Evolutionary conservation across 2,888 invertebrate species (phyloP), one percentile per base, ranked within the genome.

Genomic region (Busseola fusca): DNA sequence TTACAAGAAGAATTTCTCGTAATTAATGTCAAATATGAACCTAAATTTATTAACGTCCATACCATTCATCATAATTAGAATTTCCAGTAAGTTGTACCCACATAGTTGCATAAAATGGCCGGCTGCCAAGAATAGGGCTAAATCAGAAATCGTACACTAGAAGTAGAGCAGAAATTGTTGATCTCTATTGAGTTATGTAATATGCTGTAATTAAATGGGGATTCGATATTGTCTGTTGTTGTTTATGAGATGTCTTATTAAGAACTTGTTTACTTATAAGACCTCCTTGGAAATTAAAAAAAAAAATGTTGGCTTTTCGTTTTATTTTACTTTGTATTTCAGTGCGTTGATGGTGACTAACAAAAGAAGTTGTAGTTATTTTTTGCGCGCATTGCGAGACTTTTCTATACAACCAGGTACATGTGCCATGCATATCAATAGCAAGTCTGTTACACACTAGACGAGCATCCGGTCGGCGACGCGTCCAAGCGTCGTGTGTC

Each of bases 371-470:
- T 57, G 42, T 72, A 66, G 45, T 34, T 68, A 57, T 21, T 56
- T 63, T 78, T 74, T 78, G 52, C 57, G 25, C 37, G 18, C 65
- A 63, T 64, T 58, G 68, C 56, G 40, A 68, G 71, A 64, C 64
- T 70, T 78, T 68, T 72, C 70, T 56, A 76, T 59, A 69, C 72
- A 76, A 72, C 64, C 72, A 74, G 60, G 50, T 69, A 74, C 64
- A 71, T 42, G 58, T 72, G 74, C 66, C 59, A 58, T 79, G 83
- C 75, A 83, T 83, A 79, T 71, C 77, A 83, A 83, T 83, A 58
- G 50, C 54, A 69, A 59, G 69, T 69, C 72, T 70, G 65, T 59
- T 65, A 60, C 69, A 80, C 70, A 67, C 79, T 77, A 81, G 74
- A 81, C 80, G 59, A 48, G 72, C 75, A 77, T 79, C 82, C 84